phyloP scores from a whole-genome alignment of 2,888 invertebrate species.

The Ophion ventricosus region DNA sequence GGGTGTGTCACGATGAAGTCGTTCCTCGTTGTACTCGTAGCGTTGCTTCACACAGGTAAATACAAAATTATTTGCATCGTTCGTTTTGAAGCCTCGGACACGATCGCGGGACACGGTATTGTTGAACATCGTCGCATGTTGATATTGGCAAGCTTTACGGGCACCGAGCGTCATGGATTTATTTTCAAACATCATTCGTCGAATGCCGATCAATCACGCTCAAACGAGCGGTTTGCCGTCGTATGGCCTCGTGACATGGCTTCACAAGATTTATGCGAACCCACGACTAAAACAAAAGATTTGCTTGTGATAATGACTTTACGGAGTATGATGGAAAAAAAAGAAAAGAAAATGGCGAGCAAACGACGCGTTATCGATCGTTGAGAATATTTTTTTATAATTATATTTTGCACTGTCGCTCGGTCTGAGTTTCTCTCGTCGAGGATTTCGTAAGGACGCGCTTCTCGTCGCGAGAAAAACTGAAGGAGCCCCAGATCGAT shows the following conservation, averaged over 20 bases:
- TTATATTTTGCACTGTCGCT: not conserved
- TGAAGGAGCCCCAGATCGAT: not conserved
- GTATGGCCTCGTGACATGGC: not conserved
- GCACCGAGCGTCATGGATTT: not conserved
- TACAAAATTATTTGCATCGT: conserved; percentile 29
- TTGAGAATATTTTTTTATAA: not conserved
- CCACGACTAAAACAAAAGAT: no score
- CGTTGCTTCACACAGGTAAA: conserved; percentile 75
- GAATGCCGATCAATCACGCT: not conserved
- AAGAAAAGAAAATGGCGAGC: conserved; percentile 60
- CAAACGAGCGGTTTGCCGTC: not conserved
- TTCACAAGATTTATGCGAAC: conserved; percentile 1
- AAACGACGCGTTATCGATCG: conserved; percentile 1
- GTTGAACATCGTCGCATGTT: conserved; percentile 35
- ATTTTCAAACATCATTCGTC: conserved; percentile 4
- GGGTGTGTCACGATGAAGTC: conserved; percentile 79
- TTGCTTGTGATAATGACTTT: not conserved
- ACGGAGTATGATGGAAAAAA: conserved; percentile 18
- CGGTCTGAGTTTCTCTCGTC: not conserved
- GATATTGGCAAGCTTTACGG: conserved; percentile 7
- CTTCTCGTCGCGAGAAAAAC: not conserved
- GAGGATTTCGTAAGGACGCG: not conserved
- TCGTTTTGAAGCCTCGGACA: not conserved
- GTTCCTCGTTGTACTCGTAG: conserved; percentile 69
- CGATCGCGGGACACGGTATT: not conserved